These are phyloP conservation scores for Clepsis dumicolana DNA, from an alignment of 2,888 invertebrate species.

Conservation along the genomic window DNA sequence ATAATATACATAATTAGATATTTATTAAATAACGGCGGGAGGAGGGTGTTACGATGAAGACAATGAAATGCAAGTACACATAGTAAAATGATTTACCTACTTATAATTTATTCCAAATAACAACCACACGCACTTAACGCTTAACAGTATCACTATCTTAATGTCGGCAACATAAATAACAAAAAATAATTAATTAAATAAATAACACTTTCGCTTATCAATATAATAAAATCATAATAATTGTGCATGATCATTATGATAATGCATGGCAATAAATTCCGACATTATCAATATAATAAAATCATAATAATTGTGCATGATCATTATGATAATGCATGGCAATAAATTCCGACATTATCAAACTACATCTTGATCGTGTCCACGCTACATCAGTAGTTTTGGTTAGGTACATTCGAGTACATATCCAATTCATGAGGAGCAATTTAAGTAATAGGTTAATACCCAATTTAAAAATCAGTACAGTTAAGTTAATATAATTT, in stretches of 20 bases:
- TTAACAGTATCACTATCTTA: neutral
- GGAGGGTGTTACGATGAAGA: too few relatives aligned
- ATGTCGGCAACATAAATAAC: neutral
- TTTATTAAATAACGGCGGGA: too few relatives aligned
- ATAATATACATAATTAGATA: too few relatives aligned
- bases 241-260: neutral
- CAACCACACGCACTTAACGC: neutral
- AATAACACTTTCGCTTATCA: neutral
- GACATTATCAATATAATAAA: constrained; percentile 2
- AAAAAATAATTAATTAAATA: neutral
- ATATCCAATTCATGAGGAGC: too few relatives aligned
- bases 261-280: too few relatives aligned
- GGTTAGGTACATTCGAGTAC: neutral
- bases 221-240: constrained; percentile 4
- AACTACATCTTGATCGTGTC: neutral
- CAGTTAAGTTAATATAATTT: too few relatives aligned
- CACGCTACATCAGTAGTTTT: neutral
- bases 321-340: neutral
- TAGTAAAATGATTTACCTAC: too few relatives aligned
- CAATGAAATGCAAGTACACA: too few relatives aligned
- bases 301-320: neutral
- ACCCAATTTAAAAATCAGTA: too few relatives aligned
- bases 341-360: constrained; percentile 2
- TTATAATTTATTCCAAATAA: too few relatives aligned
- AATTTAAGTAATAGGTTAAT: too few relatives aligned